Evolutionary conservation across 1,140 invertebrate species (phyloP).

Genomic region (Drosophila sproati): DNA sequence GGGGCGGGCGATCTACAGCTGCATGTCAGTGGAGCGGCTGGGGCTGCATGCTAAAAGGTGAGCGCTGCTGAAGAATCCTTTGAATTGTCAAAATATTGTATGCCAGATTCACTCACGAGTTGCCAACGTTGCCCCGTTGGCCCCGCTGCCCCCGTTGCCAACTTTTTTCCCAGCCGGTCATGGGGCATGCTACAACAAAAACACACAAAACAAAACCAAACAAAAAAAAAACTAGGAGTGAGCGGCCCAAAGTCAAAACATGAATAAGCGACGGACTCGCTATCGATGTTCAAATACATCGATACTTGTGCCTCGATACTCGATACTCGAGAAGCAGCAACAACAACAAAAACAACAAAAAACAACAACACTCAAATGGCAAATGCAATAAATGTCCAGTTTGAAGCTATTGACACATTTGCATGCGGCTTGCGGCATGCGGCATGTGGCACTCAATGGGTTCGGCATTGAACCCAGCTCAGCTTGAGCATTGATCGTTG

Average conservation of each 20-base stretch:
- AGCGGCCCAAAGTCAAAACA: slow-evolving; percentile 54
- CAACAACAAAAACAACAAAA: slow-evolving; percentile 20
- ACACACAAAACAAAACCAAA: neutral
- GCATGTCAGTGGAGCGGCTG: slow-evolving; percentile 35
- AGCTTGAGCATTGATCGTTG: slow-evolving; percentile 1
- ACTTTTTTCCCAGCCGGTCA: slow-evolving; percentile 49
- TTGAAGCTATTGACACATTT: slow-evolving; percentile 78
- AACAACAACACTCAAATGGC: slow-evolving; percentile 58
- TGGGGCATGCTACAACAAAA: slow-evolving; percentile 46
- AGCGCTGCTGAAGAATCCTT: slow-evolving; percentile 73
- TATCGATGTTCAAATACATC: slow-evolving; percentile 30
- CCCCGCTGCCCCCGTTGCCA: slow-evolving; percentile 21
- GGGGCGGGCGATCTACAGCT: slow-evolving; percentile 30
- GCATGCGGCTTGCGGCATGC: slow-evolving; percentile 42
- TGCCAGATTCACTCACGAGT: slow-evolving; percentile 74
- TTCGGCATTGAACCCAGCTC: slow-evolving; percentile 43
- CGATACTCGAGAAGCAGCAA: slow-evolving; percentile 31
- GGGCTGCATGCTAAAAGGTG: slow-evolving; percentile 64
- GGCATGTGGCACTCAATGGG: slow-evolving; percentile 18
- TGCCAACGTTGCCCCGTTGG: slow-evolving; percentile 15
- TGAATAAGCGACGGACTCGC: slow-evolving; percentile 26
- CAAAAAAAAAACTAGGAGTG: slow-evolving; percentile 35
- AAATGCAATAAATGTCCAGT: slow-evolving; percentile 77
- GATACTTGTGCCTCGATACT: slow-evolving; percentile 37
- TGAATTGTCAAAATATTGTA: slow-evolving; percentile 82